Conservation (phyloP, 2,797 vertebrate genomes). For the Helicolenus hilgendorfi region DNA sequence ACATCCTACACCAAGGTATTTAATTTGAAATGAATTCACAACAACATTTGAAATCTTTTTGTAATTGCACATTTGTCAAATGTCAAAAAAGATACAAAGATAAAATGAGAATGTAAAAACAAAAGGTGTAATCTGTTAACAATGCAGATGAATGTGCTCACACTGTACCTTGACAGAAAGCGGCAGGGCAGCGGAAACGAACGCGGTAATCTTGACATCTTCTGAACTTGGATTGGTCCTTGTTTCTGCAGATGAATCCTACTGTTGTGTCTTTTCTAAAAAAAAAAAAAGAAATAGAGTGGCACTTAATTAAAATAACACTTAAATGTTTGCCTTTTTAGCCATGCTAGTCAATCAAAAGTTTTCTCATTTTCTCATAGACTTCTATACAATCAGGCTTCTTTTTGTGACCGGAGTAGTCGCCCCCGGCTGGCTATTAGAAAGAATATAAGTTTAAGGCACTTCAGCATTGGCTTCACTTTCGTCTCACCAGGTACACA, state of each 20-base stretch:
- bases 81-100: neutral
- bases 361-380: neutral
- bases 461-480: neutral
- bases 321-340: neutral
- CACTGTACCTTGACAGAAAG: neutral
- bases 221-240: neutral
- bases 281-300: neutral
- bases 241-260: neutral
- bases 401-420: neutral
- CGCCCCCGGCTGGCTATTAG: neutral
- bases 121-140: conserved; percentile 14
- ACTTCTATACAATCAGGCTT: neutral
- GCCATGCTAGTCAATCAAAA: neutral
- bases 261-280: neutral
- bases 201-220: neutral
- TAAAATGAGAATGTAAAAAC: neutral
- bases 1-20: conserved; percentile 28
- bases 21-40: too few relatives aligned
- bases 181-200: neutral
- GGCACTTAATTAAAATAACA: neutral
- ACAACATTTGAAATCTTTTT: neutral
- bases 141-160: neutral
- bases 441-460: neutral
- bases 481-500: neutral
- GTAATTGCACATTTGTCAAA: neutral